Base-by-base conservation (phyloP, 2,888 invertebrate genomes). In the Drosophila villosipedis region DNA sequence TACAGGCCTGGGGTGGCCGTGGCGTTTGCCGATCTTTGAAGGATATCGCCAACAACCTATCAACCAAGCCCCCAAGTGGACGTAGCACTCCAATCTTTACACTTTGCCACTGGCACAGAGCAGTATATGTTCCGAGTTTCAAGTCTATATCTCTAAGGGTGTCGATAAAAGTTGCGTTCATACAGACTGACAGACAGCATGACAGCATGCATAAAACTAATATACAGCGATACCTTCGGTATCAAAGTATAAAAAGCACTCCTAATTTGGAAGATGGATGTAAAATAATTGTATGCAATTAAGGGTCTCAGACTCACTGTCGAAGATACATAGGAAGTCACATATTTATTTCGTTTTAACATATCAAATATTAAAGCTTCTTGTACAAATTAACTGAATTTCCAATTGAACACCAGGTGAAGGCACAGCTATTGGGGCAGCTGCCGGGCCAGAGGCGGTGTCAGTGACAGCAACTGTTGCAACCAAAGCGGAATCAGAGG, bases 381-480 rank as follows among this genome's bases (percentile, higher is more conserved):
- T 50, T 28, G 7, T 33, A 19, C 4, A n/a, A 30, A n/a, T 22
- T 9, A 43, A n/a, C 25, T 33, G 12, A 43, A 30, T 50, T 22
- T 14, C 49, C 4, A 57, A 35, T 57, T 50, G 19, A 1, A 16
- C 2, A 5, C 30, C 25, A 90, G 90, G 90, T 60, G 90, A 86
- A 35, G 69, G 43, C 28, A 22, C 52, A 14, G 47, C 55, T 10
- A 35, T 62, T 41, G 57, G 57, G 9, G 19, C 50, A 49, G 10
- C 58, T 4, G 33, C 35, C 1, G 25, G 28, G 10, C n/a, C 58
- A 12, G 80, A 71, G 28, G 25, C 55, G 28, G n/a, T 43, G 14
- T 55, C 33, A 37, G 41, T 9, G 50, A 37, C 30, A 16, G 31
- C 52, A 28, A 14, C 61, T 28, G 59, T 61, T 25, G 49, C 60